phyloP scores from a whole-genome alignment of 2,113 vertebrate species.

The human region GRCh38 chr11:1837501-1838000 shows the following conservation, averaged over 20 bases:
- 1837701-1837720: background rate
- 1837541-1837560: fast-evolving
- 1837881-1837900: conserved; percentile 46
- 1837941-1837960: conserved; percentile 10
- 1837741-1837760: background rate
- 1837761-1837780: too few relatives aligned
- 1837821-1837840: background rate
- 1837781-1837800: fast-evolving
- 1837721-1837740: background rate
- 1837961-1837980: conserved; percentile 55
- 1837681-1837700: too few relatives aligned
- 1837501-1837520: conserved; percentile 19
- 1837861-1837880: fast-evolving
- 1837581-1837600: background rate
- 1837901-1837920: conserved; percentile 50
- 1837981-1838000: background rate
- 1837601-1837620: background rate
- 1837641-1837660: background rate
- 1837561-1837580: background rate
- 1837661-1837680: background rate
- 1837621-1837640: background rate
- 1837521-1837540: fast-evolving
- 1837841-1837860: background rate
- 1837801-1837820: too few relatives aligned
- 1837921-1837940: background rate